Conservation (phyloP, 2,113 vertebrate genomes). For the Mesocricetus auratus region DNA sequence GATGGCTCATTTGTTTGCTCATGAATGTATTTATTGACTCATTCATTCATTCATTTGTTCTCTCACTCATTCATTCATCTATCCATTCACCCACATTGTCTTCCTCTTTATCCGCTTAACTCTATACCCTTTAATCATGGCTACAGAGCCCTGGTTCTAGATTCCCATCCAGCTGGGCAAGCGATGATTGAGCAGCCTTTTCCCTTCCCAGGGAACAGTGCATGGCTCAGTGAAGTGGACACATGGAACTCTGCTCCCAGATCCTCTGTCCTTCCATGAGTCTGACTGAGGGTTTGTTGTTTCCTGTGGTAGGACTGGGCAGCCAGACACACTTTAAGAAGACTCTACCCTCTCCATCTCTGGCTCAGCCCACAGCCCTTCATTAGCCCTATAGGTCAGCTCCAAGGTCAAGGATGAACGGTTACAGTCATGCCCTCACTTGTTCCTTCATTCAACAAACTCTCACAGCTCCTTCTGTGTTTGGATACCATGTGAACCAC, state of each 20-base stretch:
- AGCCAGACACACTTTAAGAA: background rate
- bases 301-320: background rate
- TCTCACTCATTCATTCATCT: background rate
- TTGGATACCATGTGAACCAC: background rate
- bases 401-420: background rate
- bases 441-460: background rate
- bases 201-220: background rate
- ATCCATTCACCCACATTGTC: background rate
- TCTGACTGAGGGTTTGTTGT: background rate
- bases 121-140: background rate
- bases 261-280: background rate
- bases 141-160: background rate
- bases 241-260: background rate
- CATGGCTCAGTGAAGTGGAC: background rate
- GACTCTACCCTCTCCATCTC: rapidly evolving
- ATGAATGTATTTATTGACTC: background rate
- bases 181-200: background rate
- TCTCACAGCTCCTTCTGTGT: background rate
- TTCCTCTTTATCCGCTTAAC: background rate
- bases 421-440: background rate
- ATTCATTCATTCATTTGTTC: background rate
- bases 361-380: background rate
- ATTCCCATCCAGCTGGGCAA: background rate
- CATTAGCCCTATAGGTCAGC: background rate
- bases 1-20: background rate